Evolutionary conservation across 1,140 invertebrate genomes (phyloP), one percentile per base, ranked within the genome.

Genomic region (Varroa destructor): DNA sequence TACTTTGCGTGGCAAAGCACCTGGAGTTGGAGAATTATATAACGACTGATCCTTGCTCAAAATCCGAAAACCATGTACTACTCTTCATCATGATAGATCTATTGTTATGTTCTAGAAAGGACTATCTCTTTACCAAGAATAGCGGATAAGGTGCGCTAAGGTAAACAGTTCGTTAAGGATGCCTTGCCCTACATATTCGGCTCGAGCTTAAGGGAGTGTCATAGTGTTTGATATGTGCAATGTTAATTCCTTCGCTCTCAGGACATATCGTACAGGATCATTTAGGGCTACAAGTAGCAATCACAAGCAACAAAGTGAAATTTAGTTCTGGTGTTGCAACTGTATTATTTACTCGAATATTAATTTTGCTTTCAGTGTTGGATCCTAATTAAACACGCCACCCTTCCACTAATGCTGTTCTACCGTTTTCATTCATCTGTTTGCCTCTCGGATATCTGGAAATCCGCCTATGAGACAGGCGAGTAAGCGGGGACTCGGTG

Each of bases 351-450:
- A 25, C 25, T 25, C 25, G 25, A 67, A 67, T 46, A 67, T 25
- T 67, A 2, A 25, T 12, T 8, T 37, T 2, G 2, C 61, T 37
- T 67, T 43, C 61, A 67, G 61, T 67, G 61, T 46, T 67, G 61
- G 61, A 67, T 67, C 61, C 61, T 67, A 3, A 37, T 67, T 2
- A 67, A 84, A 84, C 8, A 89, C 76, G 80, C 88, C 71, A 87
- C 86, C 54, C 79, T 89, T 55, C 89, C 88, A 1, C 80, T 90
- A 0, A 86, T 87, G 56, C 87, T 90, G 81, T 90, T 89, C 80
- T 90, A 87, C 75, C 81, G 88, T 71, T 91, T 90, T 80, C 89
- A 91, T 80, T 88, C 88, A 0, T 87, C 87, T 51, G 87, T 89
- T 10, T 89, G 88, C 77, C 83, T 90, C 43, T 87, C 86, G 8